phyloP scores from a whole-genome alignment of 2,888 invertebrate genomes.

The Emesis russula region DNA sequence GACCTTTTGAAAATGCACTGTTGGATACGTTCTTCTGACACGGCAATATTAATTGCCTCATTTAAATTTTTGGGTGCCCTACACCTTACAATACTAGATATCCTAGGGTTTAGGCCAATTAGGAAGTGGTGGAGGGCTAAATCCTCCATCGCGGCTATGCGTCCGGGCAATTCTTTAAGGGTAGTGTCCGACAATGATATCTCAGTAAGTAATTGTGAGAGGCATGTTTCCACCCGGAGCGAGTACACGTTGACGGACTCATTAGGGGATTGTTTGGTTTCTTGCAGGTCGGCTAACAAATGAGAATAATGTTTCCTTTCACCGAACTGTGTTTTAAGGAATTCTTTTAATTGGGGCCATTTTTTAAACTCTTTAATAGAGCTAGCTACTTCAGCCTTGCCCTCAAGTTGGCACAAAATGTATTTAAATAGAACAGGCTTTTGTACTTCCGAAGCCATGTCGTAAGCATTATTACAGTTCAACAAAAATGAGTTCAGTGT shows the following conservation, averaged over 20 bases:
- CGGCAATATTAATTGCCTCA: constrained; percentile 65
- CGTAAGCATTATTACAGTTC: background rate
- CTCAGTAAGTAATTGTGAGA: constrained; percentile 86
- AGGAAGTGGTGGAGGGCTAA: constrained; percentile 78
- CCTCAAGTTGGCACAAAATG: constrained; percentile 24
- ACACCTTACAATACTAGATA: constrained; percentile 66
- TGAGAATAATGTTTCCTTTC: constrained; percentile 14
- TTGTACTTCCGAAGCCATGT: background rate
- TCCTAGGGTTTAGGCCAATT: constrained; percentile 56
- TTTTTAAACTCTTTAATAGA: constrained; percentile 46
- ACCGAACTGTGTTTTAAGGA: constrained; percentile 11
- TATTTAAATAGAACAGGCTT: background rate
- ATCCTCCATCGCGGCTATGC: constrained; percentile 86
- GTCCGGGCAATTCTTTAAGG: constrained; percentile 73
- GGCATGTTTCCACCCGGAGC: constrained; percentile 77
- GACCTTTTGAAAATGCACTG: constrained; percentile 17
- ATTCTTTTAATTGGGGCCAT: constrained; percentile 17
- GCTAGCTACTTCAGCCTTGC: constrained; percentile 62
- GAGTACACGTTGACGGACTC: constrained; percentile 84
- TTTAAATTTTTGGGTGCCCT: constrained; percentile 64
- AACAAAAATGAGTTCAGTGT: background rate
- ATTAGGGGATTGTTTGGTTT: constrained; percentile 55
- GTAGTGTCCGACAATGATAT: constrained; percentile 71
- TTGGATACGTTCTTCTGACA: constrained; percentile 63
- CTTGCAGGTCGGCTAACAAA: constrained; percentile 9